These are phyloP conservation scores for Drosophila novamexicana DNA, from an alignment of 1,140 invertebrate genomes.

Conservation along the genomic window DNA sequence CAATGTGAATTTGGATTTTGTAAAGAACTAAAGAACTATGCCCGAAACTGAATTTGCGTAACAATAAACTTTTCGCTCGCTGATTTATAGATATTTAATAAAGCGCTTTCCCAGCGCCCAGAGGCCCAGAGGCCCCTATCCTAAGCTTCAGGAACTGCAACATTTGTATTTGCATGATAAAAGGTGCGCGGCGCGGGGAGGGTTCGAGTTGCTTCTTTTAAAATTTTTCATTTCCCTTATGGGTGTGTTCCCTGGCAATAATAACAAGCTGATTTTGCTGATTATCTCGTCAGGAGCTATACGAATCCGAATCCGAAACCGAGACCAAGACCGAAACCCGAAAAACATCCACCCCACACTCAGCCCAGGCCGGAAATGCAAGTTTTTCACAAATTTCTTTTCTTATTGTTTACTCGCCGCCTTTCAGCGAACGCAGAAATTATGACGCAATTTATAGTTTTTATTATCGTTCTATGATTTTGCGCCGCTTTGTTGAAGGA, in stretches of 20 bases:
- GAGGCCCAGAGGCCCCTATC: background rate
- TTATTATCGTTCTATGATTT: constrained; percentile 35
- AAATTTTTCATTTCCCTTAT: background rate
- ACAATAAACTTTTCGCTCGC: constrained; percentile 65
- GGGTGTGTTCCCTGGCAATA: constrained; percentile 62
- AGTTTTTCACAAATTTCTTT: constrained; percentile 57
- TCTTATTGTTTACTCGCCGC: constrained; percentile 53
- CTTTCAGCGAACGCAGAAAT: constrained; percentile 54
- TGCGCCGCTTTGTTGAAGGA: constrained; percentile 46
- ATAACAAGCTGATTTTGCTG: constrained; percentile 58
- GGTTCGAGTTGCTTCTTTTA: background rate
- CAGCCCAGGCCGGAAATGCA: constrained; percentile 33
- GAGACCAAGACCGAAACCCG: no score
- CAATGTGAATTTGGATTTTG: constrained; percentile 33
- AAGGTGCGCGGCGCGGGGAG: constrained; percentile 5
- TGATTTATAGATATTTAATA: constrained; percentile 75
- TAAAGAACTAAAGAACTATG: constrained; percentile 43
- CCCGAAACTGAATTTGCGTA: constrained; percentile 71
- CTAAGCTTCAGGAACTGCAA: constrained; percentile 5
- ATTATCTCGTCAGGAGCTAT: constrained; percentile 47
- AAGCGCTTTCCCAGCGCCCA: constrained; percentile 72
- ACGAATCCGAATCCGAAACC: no score
- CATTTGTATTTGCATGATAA: constrained; percentile 37
- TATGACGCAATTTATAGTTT: constrained; percentile 83
- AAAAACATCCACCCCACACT: constrained; percentile 10